A percentile compares a stretch with the other conserved stretches of the same genome.
Evolutionary conservation across 2,113 vertebrate species (phyloP).

Genomic region (Alexandromys fortis): DNA sequence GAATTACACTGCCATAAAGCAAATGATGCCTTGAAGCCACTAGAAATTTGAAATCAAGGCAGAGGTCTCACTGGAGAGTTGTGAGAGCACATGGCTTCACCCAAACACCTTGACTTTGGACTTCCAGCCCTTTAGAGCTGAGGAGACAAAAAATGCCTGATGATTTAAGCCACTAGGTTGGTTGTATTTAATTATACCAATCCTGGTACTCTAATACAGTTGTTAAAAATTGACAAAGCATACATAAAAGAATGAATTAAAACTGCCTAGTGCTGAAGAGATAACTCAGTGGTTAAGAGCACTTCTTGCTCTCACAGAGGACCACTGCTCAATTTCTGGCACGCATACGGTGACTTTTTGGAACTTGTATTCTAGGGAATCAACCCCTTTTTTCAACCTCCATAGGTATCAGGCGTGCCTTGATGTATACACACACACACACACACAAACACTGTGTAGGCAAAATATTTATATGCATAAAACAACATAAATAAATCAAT

Average conservation of each 20-base stretch:
- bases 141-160: neutral
- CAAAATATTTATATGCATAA: neutral
- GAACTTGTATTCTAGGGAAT: neutral
- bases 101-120: neutral
- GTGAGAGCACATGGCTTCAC: neutral
- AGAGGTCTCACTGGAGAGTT: neutral
- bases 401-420: neutral
- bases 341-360: neutral
- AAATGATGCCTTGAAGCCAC: neutral
- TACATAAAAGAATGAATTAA: neutral
- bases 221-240: neutral
- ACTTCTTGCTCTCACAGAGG: neutral
- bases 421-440: neutral
- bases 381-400: neutral
- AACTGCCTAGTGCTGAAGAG: neutral
- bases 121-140: neutral
- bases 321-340: neutral
- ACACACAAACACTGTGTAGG: neutral
- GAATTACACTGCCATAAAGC: neutral
- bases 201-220: neutral
- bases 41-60: neutral
- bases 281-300: neutral
- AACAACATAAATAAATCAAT: neutral
- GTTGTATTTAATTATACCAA: neutral
- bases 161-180: neutral